Conservation (phyloP, 2,797 vertebrate genomes). For the Gambelia wislizenii region DNA sequence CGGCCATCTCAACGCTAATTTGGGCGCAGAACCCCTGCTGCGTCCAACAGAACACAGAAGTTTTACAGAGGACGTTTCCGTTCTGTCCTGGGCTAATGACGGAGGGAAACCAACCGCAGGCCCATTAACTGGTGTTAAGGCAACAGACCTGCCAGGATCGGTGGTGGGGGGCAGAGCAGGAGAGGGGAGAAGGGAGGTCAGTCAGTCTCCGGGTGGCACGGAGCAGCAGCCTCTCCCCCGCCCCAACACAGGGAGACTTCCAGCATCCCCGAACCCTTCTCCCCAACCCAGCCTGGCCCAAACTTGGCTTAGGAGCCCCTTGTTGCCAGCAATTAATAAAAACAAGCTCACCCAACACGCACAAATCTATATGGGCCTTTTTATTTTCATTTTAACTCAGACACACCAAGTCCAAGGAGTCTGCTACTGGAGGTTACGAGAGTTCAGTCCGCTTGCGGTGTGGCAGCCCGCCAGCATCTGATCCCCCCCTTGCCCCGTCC, state of each 20-base stretch:
- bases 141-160: rapidly evolving
- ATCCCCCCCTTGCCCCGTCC: not conserved
- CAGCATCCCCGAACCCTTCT: rapidly evolving
- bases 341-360: too few species aligned
- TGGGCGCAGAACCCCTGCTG: not conserved
- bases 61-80: rapidly evolving
- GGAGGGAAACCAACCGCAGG: rapidly evolving
- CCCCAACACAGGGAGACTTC: not conserved
- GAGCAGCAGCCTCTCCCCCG: rapidly evolving
- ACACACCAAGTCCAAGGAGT: not conserved
- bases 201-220: not conserved
- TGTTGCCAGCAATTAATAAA: not conserved
- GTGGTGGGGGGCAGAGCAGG: not conserved
- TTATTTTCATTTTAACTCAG: not conserved
- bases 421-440: not conserved
- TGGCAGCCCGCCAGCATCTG: constrained; percentile 18
- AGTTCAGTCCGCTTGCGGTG: rapidly evolving
- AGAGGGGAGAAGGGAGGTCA: rapidly evolving
- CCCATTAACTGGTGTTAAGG: not conserved
- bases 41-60: not conserved
- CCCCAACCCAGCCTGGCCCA: rapidly evolving
- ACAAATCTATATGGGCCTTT: not conserved
- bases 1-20: not conserved
- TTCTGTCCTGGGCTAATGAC: not conserved
- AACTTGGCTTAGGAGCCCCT: rapidly evolving